Conservation (phyloP, 2,797 vertebrate genomes). For the Semotilus atromaculatus region DNA sequence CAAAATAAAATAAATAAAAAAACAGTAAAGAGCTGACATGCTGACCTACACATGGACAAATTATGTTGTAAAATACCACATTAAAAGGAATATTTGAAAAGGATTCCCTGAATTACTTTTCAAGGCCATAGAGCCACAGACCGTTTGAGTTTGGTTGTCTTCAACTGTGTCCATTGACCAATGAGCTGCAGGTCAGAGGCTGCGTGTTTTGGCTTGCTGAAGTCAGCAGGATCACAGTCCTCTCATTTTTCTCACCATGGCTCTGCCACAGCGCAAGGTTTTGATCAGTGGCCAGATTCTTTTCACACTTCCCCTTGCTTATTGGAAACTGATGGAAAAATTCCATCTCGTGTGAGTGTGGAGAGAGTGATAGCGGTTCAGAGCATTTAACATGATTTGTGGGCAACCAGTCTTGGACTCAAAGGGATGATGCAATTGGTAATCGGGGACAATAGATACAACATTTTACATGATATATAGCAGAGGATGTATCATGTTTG, state of each 20-base stretch:
- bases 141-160: slow-evolving; percentile 20
- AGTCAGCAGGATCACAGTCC: slow-evolving; percentile 61
- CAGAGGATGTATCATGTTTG: neutral
- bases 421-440: slow-evolving; percentile 34
- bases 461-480: slow-evolving; percentile 11
- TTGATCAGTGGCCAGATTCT: slow-evolving; percentile 59
- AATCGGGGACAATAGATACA: slow-evolving; percentile 14
- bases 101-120: neutral
- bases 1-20: neutral
- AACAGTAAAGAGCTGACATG: neutral
- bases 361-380: slow-evolving; percentile 22
- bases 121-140: neutral
- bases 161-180: slow-evolving; percentile 42
- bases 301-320: slow-evolving; percentile 60
- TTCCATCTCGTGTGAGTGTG: slow-evolving; percentile 30
- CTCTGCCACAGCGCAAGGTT: slow-evolving; percentile 47
- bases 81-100: neutral
- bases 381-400: slow-evolving; percentile 49
- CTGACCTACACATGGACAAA: neutral
- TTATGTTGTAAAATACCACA: neutral
- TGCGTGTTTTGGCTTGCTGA: slow-evolving; percentile 54
- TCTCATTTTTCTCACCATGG: slow-evolving; percentile 54
- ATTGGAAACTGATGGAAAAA: slow-evolving; percentile 56
- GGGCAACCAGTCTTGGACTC: slow-evolving; percentile 9
- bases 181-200: slow-evolving; percentile 33